A percentile compares a stretch with the other conserved stretches of the same genome.
Conservation (phyloP, 2,113 vertebrate species). For the Thamnaconus septentrionalis region DNA sequence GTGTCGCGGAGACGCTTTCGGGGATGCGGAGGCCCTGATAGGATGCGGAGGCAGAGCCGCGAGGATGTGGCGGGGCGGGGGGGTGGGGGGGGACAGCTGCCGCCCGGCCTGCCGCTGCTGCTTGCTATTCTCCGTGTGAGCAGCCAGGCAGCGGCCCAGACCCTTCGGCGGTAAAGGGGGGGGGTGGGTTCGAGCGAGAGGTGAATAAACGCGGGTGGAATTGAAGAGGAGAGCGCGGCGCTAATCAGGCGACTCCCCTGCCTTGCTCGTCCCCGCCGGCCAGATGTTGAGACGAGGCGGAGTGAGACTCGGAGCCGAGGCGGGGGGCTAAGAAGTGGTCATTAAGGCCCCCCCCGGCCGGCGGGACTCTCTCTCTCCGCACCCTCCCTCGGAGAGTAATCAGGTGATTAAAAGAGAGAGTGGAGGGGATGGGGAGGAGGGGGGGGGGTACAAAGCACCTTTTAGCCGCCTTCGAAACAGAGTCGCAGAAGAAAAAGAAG, state of each 20-base stretch:
- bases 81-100: constrained; percentile 54
- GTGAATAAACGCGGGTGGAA: constrained; percentile 11
- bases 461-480: too few relatives aligned
- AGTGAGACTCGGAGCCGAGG: neutral
- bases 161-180: constrained; percentile 12
- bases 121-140: constrained; percentile 46
- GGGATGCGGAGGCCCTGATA: neutral
- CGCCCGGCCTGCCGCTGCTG: constrained; percentile 26
- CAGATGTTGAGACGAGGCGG: constrained; percentile 43
- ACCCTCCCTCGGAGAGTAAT: constrained; percentile 31
- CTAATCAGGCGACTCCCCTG: constrained; percentile 34
- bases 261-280: neutral
- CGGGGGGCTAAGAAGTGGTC: constrained; percentile 25
- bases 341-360: constrained; percentile 8
- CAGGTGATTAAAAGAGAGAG: constrained; percentile 6
- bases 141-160: constrained; percentile 25
- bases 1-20: constrained; percentile 31
- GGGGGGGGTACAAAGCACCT: neutral
- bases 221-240: constrained; percentile 9
- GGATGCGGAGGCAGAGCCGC: constrained; percentile 42
- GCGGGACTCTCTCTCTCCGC: neutral
- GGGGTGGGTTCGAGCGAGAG: constrained; percentile 2
- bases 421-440: constrained; percentile 9
- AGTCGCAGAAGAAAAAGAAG: too few relatives aligned
- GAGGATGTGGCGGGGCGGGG: constrained; percentile 9